Percentiles rank a stretch among this genome's conserved stretches.
These are phyloP conservation scores for Camponotus fellah DNA, from an alignment of 2,888 invertebrate genomes.

Conservation along the genomic window DNA sequence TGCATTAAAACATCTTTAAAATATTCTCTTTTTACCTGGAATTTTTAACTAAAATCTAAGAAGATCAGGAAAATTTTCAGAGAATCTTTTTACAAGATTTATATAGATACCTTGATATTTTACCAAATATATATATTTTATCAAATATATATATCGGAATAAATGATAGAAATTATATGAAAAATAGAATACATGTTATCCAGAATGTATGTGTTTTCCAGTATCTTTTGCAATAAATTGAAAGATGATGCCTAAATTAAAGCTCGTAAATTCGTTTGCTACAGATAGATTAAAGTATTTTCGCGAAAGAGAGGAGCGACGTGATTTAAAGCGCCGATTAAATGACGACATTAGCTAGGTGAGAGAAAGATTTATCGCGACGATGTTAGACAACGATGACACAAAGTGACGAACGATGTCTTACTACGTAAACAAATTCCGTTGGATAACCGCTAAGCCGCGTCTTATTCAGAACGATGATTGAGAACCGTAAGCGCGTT, in stretches of 20 bases:
- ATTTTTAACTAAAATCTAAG: too few species aligned
- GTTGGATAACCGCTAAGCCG: constrained; percentile 2
- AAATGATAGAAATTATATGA: too few species aligned
- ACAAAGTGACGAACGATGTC: constrained; percentile 34
- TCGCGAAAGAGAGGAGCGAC: not conserved
- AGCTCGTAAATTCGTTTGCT: not conserved
- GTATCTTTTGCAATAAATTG: not conserved
- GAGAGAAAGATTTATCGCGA: constrained; percentile 18
- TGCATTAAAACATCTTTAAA: too few species aligned
- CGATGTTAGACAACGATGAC: constrained; percentile 19
- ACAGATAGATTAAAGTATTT: not conserved
- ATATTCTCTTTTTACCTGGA: too few species aligned
- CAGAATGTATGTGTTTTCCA: not conserved
- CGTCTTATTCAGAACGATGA: constrained; percentile 37
- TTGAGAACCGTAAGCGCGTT: constrained; percentile 44
- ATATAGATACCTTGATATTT: too few species aligned
- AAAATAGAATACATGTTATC: not conserved
- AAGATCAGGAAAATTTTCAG: too few species aligned
- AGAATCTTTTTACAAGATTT: too few species aligned
- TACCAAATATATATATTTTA: too few species aligned
- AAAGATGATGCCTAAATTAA: not conserved
- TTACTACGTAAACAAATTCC: constrained; percentile 42
- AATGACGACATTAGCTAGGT: not conserved
- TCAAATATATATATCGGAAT: too few species aligned
- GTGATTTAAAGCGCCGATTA: constrained; percentile 29